A percentile compares a stretch with the other conserved stretches of the same genome.
These are phyloP conservation scores for Nothoprocta perdicaria DNA, from an alignment of 2,113 vertebrate species.

Conservation along the genomic window DNA sequence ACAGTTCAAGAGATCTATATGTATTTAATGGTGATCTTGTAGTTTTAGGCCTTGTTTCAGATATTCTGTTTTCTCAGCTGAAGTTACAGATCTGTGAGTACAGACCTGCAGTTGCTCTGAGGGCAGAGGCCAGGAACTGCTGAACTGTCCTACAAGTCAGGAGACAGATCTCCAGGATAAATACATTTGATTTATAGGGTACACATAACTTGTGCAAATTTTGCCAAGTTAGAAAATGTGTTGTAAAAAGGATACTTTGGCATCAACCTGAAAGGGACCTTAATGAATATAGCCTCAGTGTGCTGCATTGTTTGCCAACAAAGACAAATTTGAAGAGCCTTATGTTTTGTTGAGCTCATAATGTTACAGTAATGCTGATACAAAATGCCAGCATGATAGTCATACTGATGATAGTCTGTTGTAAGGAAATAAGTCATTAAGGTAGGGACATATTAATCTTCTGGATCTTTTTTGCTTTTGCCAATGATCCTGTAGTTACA, in stretches of 20 bases:
- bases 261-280: not conserved
- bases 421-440: not conserved
- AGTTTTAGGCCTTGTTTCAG: not conserved
- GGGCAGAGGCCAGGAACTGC: not conserved
- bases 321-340: not conserved
- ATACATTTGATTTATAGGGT: not conserved
- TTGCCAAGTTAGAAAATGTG: not conserved
- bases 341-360: not conserved
- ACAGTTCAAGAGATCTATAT: not conserved
- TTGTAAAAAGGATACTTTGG: not conserved
- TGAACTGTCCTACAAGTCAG: not conserved
- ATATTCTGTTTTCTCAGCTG: not conserved
- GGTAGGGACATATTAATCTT: not conserved
- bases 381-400: fast-evolving
- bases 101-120: not conserved
- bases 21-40: not conserved
- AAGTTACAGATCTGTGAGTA: not conserved
- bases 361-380: fast-evolving
- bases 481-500: not conserved
- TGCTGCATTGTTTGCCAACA: not conserved
- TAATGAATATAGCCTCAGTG: not conserved
- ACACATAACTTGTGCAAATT: not conserved
- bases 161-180: not conserved
- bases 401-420: fast-evolving
- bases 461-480: conserved; percentile 26